Evolutionary conservation across 2,797 vertebrate species (phyloP).

Genomic region (Typhlichthys subterraneus): DNA sequence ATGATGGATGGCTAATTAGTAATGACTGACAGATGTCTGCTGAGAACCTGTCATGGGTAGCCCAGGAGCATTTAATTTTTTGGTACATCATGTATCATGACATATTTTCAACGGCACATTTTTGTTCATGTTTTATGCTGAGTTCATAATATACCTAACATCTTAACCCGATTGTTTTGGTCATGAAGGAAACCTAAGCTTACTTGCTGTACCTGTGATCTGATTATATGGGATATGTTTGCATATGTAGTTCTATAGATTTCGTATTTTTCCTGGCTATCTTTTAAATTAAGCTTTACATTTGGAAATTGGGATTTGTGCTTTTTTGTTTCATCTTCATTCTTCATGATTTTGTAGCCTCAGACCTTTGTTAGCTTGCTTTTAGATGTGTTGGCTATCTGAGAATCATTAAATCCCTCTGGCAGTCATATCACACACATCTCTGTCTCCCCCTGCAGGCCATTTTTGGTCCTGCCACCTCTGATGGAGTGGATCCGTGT

Average conservation of each 20-base stretch:
- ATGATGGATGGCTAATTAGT: conserved; percentile 37
- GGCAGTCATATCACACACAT: conserved; percentile 16
- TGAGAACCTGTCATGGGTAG: conserved; percentile 32
- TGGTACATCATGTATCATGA: conserved; percentile 19
- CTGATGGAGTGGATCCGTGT: conserved; percentile 98
- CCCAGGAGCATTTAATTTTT: conserved; percentile 10
- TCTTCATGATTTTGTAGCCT: too few relatives aligned
- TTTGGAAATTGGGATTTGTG: too few relatives aligned
- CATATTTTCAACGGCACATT: not conserved
- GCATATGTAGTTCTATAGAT: too few relatives aligned
- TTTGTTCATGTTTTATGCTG: too few relatives aligned
- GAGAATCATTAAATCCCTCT: conserved; percentile 4
- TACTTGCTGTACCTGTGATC: too few relatives aligned
- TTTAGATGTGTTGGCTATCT: conserved; percentile 18
- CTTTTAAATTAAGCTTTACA: too few relatives aligned
- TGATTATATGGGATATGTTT: too few relatives aligned
- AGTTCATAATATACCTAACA: too few relatives aligned
- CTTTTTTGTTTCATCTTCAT: too few relatives aligned
- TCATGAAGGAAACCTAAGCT: too few relatives aligned
- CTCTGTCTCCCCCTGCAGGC: conserved; percentile 81
- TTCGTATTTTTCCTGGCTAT: too few relatives aligned
- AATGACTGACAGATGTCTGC: conserved; percentile 42
- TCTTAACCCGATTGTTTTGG: too few relatives aligned
- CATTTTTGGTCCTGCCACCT: conserved; percentile 92
- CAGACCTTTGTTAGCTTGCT: not conserved